Evolutionary conservation across 2,797 vertebrate genomes (phyloP), one percentile per base, ranked within the genome.

Genomic region (Scyliorhinus canicula): DNA sequence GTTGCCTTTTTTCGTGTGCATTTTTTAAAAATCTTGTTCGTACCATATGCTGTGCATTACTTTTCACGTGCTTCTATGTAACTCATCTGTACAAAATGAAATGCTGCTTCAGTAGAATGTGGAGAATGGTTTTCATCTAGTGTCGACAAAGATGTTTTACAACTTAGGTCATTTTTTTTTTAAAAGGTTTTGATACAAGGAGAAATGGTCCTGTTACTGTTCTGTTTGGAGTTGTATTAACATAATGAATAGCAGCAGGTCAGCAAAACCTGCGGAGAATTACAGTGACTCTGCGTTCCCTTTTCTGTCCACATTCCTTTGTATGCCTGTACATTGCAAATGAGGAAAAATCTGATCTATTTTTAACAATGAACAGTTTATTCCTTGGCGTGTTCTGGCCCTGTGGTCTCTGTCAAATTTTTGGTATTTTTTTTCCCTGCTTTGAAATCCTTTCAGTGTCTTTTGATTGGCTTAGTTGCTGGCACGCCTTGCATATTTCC

Each of bases 341-440:
- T 74, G 67, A 94, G 47, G 24, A 47, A 94, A 69, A 94, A 94
- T 94, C 28, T 94, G 67, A 52, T 94, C 93, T 94, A 94, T 94
- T 94, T 94, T 71, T 94, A 94, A 94, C 93, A 94, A 94, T 94
- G 67, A 50, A 55, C 93, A 74, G 93, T 74, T 94, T 94, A 94
- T 94, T 94, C 93, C 93, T 94, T 94, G 93, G 67, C 67, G 28
- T 74, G 67, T 35, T 94, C 67, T 60, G 50, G 52, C 52, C 52
- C 86, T 71, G 93, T 94, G 93, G 65, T 94, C 47, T 94, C 67
- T 74, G 40, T 69, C 24, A 28, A 71, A 74, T 94, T 55, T 69
- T 71, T 94, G 47, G 40, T 93, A 52, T 69, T 94, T 35, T 52
- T 44, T 67, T 52, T 55, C 24, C 52, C 65, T 71, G 47, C 93